Conservation (phyloP, 2,888 invertebrate species). For the Syritta pipiens region DNA sequence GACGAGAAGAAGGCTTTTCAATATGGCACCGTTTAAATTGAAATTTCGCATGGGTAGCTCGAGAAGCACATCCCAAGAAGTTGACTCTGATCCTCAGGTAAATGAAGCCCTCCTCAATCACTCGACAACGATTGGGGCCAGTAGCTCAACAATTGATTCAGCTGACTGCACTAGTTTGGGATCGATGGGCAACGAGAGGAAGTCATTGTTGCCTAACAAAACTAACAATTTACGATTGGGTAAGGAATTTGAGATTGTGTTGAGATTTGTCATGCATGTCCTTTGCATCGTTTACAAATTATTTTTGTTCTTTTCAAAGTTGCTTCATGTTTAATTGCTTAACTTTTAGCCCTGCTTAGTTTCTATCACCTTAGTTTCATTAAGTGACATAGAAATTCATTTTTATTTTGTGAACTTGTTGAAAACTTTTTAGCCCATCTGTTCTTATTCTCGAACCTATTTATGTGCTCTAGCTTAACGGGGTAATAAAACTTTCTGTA, state of each 20-base stretch:
- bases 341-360: not conserved
- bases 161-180: constrained; percentile 78
- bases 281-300: constrained; percentile 12
- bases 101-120: constrained; percentile 77
- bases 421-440: too few species aligned
- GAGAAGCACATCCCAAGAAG: constrained; percentile 79
- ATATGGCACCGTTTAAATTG: constrained; percentile 79
- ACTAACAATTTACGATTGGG: constrained; percentile 77
- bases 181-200: constrained; percentile 77
- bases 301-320: not conserved
- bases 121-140: constrained; percentile 75
- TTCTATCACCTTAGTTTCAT: not conserved
- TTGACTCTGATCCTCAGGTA: constrained; percentile 78
- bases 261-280: constrained; percentile 34
- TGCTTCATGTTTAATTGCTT: not conserved
- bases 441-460: too few species aligned
- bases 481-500: too few species aligned
- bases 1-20: constrained; percentile 49
- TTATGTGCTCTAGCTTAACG: too few species aligned
- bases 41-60: constrained; percentile 80
- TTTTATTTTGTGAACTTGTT: too few species aligned
- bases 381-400: too few species aligned
- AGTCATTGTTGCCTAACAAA: constrained; percentile 76
- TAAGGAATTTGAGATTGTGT: too few species aligned
- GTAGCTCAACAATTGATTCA: constrained; percentile 79